Evolutionary conservation across 2,113 vertebrate genomes (phyloP).

Genomic region (Gallinago paraguaiae): DNA sequence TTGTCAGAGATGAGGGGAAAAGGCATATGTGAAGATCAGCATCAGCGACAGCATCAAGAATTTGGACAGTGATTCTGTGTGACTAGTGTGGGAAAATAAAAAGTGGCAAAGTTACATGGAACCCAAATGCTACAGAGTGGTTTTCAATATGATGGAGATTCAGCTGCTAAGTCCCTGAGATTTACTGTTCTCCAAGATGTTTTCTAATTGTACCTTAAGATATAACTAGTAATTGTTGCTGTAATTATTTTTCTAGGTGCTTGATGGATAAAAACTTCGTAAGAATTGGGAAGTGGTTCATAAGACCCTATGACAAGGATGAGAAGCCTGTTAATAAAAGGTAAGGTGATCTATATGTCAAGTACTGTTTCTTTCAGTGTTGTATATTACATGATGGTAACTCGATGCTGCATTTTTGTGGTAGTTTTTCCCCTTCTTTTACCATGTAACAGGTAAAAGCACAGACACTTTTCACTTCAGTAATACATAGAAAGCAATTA

Average conservation of each 20-base stretch:
- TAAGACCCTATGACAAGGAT: constrained; percentile 91
- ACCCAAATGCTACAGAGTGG: not conserved
- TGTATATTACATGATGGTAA: not conserved
- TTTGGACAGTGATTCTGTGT: not conserved
- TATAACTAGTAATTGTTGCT: not conserved
- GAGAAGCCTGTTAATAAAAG: constrained; percentile 92
- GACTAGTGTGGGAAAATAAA: not conserved
- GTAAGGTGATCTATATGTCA: constrained; percentile 68
- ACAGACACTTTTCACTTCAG: not conserved
- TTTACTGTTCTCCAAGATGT: not conserved
- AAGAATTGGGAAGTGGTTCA: constrained; percentile 96
- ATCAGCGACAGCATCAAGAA: not conserved
- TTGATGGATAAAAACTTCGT: constrained; percentile 97
- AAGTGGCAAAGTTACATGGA: not conserved
- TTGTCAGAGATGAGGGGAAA: not conserved
- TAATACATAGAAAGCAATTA: not conserved
- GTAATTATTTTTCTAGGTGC: constrained; percentile 81
- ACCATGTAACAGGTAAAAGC: not conserved
- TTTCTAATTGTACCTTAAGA: not conserved
- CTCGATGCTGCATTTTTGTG: not conserved
- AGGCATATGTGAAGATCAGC: not conserved
- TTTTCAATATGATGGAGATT: not conserved
- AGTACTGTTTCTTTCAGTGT: not conserved
- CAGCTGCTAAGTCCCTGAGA: not conserved
- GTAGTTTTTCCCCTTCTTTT: not conserved